phyloP scores from a whole-genome alignment of 2,113 vertebrate genomes.

The Tragelaphus imberbis region DNA sequence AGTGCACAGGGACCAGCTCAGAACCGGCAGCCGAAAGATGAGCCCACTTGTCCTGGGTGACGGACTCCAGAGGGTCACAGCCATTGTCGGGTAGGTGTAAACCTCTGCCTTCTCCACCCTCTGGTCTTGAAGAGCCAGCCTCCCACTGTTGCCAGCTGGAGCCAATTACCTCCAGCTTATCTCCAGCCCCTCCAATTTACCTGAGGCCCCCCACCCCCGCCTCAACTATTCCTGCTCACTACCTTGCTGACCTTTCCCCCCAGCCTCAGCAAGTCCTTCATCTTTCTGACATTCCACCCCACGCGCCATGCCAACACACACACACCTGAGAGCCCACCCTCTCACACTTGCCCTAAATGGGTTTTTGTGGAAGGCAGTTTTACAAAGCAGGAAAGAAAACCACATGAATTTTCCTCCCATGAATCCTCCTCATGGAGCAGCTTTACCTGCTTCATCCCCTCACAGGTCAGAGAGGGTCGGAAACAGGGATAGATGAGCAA shows the following conservation, averaged over 20 bases:
- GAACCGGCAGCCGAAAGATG: neutral
- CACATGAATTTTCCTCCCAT: neutral
- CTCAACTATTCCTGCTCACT: neutral
- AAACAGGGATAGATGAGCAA: neutral
- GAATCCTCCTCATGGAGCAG: neutral
- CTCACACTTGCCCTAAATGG: neutral
- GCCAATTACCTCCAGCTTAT: neutral
- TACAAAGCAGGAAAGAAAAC: neutral
- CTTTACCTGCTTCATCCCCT: neutral
- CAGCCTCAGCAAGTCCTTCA: neutral
- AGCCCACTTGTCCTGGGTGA: neutral
- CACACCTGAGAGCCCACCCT: neutral
- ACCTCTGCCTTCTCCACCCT: neutral
- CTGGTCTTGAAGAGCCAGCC: too few relatives aligned
- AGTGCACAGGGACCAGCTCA: neutral
- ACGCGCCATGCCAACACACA: accelerated
- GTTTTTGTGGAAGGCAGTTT: neutral
- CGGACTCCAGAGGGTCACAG: neutral
- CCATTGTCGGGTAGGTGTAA: neutral
- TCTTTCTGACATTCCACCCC: neutral
- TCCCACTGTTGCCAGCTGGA: neutral
- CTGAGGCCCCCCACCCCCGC: neutral
- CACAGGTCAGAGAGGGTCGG: neutral
- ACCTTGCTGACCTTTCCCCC: neutral
- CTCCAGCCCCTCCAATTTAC: neutral